Conservation (phyloP, 1,140 invertebrate genomes). For the Teleopsis dalmanni region DNA sequence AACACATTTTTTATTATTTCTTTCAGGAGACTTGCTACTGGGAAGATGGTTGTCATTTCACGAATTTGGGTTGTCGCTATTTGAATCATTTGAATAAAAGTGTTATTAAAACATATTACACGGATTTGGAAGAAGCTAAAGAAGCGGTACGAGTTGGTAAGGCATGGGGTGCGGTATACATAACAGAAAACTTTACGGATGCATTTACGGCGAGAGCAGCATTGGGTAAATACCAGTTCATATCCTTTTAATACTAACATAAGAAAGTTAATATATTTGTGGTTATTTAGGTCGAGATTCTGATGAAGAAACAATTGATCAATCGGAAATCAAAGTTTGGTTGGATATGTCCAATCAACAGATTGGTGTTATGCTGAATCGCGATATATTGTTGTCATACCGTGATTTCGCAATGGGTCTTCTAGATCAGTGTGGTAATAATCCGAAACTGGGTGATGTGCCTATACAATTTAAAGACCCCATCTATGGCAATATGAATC, state of each 20-base stretch:
- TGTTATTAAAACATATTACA: conserved; percentile 64
- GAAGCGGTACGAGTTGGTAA: conserved; percentile 63
- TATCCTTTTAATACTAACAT: background rate
- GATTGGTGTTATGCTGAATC: conserved; percentile 74
- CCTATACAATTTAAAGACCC: conserved; percentile 75
- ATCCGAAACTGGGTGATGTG: conserved; percentile 71
- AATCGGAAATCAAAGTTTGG: conserved; percentile 75
- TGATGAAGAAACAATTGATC: conserved; percentile 69
- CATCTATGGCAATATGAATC: conserved; percentile 78
- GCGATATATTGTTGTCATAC: conserved; percentile 72
- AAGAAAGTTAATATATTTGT: background rate
- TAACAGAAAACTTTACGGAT: conserved; percentile 79
- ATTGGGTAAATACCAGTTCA: conserved; percentile 45
- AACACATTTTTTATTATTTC: background rate
- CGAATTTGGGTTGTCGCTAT: conserved; percentile 68
- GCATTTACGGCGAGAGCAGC: conserved; percentile 65
- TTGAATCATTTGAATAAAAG: conserved; percentile 59
- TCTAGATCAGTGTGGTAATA: conserved; percentile 61
- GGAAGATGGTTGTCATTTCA: conserved; percentile 57
- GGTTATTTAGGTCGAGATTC: conserved; percentile 51
- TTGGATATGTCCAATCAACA: conserved; percentile 92
- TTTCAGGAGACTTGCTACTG: conserved; percentile 36
- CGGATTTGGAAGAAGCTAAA: conserved; percentile 57
- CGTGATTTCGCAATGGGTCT: conserved; percentile 69
- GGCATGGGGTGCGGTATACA: conserved; percentile 79